Evolutionary conservation across 2,888 invertebrate species (phyloP).

Genomic region (Philereme vetulata): DNA sequence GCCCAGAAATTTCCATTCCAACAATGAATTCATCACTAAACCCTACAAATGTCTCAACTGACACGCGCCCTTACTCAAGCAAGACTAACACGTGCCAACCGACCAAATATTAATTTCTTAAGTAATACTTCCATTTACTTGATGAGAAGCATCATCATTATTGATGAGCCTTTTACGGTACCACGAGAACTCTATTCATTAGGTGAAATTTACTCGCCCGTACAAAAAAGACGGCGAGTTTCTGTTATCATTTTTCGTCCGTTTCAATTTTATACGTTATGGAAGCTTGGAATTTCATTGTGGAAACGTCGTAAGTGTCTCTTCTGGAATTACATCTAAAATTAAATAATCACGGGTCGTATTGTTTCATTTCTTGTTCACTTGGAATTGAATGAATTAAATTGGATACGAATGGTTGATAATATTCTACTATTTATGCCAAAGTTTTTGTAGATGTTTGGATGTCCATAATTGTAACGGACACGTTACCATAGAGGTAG

Average conservation of each 20-base stretch:
- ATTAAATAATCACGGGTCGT: constrained; percentile 36
- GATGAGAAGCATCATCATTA: constrained; percentile 61
- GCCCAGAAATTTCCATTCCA: constrained; percentile 5
- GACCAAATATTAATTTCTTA: constrained; percentile 69
- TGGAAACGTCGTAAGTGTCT: constrained; percentile 16
- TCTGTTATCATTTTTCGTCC: constrained; percentile 43
- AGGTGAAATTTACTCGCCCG: constrained; percentile 48
- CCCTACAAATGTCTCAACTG: constrained; percentile 40
- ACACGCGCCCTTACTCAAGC: constrained; percentile 33
- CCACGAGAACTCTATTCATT: constrained; percentile 49
- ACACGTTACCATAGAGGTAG: too few species aligned
- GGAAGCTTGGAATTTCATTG: constrained; percentile 27
- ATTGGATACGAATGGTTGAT: too few species aligned
- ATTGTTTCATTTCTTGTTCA: constrained; percentile 37
- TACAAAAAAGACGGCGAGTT: constrained; percentile 43
- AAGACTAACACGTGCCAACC: constrained; percentile 45
- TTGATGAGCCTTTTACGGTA: constrained; percentile 55
- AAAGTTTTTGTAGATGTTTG: too few species aligned
- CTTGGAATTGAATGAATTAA: not conserved
- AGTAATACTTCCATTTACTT: constrained; percentile 66
- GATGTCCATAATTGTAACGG: too few species aligned
- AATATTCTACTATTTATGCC: too few species aligned
- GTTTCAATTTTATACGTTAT: constrained; percentile 33
- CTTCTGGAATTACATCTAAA: constrained; percentile 33
- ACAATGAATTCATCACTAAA: constrained; percentile 42